Evolutionary conservation across 2,888 invertebrate genomes (phyloP), one percentile per base, ranked within the genome.

Genomic region (Hypomecis atomaria): DNA sequence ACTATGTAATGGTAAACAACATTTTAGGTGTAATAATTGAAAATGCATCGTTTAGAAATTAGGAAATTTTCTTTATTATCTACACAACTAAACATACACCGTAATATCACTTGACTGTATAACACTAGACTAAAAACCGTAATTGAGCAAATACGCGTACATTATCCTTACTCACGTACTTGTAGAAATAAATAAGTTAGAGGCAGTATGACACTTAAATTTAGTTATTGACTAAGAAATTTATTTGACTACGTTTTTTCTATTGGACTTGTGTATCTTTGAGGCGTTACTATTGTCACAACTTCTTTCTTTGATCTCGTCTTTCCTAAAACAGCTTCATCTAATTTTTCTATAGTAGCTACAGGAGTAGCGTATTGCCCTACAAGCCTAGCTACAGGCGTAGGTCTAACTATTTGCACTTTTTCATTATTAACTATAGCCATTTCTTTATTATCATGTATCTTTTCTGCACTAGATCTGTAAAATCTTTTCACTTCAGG

Each of bases 81-180:
- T 90, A 89, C 77, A 83, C 77, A 80, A 76, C 87, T 89, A 89
- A 83, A 88, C 88, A 92, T 91, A 92, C 92, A 91, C 92, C 92
- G 81, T 91, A 91, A 90, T 92, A 92, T 92, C 92, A 92, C 92
- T 90, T 92, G 92, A 91, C 92, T 92, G 89, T 88, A 83, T 87
- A 75, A 79, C 76, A 79, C 76, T 80, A 82, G 79, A 84, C 75
- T 81, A 79, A 78, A 55, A 54, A 76, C 79, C 81, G 87, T 62
- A 62, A 58, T 90, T 90, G 90, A 90, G 90, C 90, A 88, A 85
- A 87, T 82, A 88, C 85, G 82, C 77, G 73, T 77, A 65, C 69
- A 71, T 59, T 59, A 9, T 40, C 62, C 60, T 48, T 53, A 67
- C 58, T 64, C 66, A 63, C 69, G 69, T 67, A 72, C 66, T 71